phyloP scores from a whole-genome alignment of 2,113 vertebrate genomes.

The Laticauda laticaudata region DNA sequence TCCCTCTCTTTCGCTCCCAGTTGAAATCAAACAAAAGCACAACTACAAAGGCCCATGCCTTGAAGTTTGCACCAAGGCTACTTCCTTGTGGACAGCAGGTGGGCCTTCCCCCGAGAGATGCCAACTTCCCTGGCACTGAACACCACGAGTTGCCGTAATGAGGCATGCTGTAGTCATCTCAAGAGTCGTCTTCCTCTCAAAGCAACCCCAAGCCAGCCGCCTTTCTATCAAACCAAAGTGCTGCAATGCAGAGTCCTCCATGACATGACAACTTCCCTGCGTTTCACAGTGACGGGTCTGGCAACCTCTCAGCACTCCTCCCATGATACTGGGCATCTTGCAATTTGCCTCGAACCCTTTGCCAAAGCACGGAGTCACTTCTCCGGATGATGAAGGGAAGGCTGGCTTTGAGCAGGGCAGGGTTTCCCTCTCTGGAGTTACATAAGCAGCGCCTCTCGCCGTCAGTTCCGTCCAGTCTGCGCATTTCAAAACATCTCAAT shows the following conservation, averaged over 20 bases:
- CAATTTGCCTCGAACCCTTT: not conserved
- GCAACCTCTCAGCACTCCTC: fast-evolving
- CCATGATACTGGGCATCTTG: not conserved
- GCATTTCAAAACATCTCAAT: not conserved
- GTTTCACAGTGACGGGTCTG: conserved; percentile 3
- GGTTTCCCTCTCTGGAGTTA: not conserved
- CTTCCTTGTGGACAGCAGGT: not conserved
- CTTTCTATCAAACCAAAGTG: not conserved
- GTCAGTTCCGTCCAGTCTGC: not conserved
- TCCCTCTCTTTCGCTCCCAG: conserved; percentile 41
- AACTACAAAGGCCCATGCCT: conserved; percentile 32
- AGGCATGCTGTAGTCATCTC: not conserved
- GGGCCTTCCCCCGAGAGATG: not conserved
- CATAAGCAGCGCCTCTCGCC: not conserved
- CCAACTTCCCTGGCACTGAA: not conserved
- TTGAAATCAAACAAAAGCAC: conserved; percentile 44
- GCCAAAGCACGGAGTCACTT: not conserved
- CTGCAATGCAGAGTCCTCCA: not conserved
- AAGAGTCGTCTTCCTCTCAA: not conserved
- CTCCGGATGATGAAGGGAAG: not conserved
- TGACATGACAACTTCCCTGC: conserved; percentile 12
- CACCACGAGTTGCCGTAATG: fast-evolving
- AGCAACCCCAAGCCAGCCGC: not conserved
- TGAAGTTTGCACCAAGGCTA: conserved; percentile 10
- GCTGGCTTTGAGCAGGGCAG: not conserved